phyloP scores from a whole-genome alignment of 53 echinoderm and acorn worm genomes.

The Paracentrotus lividus region DNA sequence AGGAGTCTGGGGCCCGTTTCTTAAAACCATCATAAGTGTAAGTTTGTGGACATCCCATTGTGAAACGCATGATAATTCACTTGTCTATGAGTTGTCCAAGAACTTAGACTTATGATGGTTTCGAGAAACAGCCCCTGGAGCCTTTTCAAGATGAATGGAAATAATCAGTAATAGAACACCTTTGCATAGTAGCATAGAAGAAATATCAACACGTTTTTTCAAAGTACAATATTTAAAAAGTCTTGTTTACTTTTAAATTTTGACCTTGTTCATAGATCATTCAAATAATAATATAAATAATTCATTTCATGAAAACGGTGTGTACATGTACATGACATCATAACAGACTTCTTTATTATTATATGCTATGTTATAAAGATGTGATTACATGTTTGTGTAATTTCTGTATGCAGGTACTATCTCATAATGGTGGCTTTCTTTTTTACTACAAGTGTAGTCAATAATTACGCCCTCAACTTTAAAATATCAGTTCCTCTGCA shows the following conservation, averaged over 20 bases:
- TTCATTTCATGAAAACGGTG: neutral
- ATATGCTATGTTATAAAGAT: neutral
- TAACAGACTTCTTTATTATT: neutral
- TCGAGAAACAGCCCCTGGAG: too few relatives aligned
- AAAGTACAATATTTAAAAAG: too few relatives aligned
- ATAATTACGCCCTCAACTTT: conserved; percentile 95
- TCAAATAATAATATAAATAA: neutral
- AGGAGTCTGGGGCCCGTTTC: too few relatives aligned
- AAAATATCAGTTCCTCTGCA: conserved; percentile 93
- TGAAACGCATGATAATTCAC: too few relatives aligned
- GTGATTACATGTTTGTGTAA: too few relatives aligned
- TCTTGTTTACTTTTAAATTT: neutral
- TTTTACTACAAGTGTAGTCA: conserved; percentile 86
- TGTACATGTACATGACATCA: neutral
- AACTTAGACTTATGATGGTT: too few relatives aligned
- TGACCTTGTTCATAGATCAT: neutral
- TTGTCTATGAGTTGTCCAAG: too few relatives aligned
- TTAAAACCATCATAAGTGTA: too few relatives aligned
- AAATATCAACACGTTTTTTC: neutral
- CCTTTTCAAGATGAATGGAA: too few relatives aligned
- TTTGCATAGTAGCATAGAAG: neutral
- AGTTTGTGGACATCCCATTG: too few relatives aligned
- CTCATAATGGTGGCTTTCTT: conserved; percentile 85
- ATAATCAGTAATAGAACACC: too few relatives aligned
- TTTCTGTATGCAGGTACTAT: conserved; percentile 82